Conservation (phyloP, 2,888 invertebrate species). For the Drosophila colorata region DNA sequence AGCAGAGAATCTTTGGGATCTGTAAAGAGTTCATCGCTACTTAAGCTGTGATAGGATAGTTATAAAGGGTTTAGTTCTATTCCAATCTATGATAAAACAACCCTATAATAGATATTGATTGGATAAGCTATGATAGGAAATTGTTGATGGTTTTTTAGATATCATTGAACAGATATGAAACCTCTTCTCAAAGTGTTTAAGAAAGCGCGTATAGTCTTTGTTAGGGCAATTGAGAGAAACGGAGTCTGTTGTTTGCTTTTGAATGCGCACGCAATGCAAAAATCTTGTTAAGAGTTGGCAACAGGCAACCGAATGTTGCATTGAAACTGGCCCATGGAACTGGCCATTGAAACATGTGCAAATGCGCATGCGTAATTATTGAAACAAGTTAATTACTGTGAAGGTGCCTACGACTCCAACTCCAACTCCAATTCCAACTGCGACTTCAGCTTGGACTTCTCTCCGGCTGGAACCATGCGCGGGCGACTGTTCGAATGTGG, state of each 20-base stretch:
- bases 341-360: conserved; percentile 73
- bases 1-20: background rate
- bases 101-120: no score
- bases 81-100: no score
- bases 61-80: no score
- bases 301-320: conserved; percentile 42
- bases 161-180: no score
- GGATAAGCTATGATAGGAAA: no score
- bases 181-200: background rate
- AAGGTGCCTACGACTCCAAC: conserved; percentile 62
- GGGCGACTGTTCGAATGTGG: conserved; percentile 42
- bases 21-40: no score
- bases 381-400: conserved; percentile 82
- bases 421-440: conserved; percentile 21
- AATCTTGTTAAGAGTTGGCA: conserved; percentile 75
- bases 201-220: background rate
- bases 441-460: background rate
- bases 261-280: conserved; percentile 79
- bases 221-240: conserved; percentile 43
- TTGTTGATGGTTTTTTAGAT: no score
- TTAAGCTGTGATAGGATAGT: no score
- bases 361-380: conserved; percentile 82
- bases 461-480: conserved; percentile 30
- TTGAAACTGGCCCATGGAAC: conserved; percentile 18
- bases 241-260: conserved; percentile 44